Conservation (phyloP, 2,797 vertebrate genomes). For the Psittacula echo region DNA sequence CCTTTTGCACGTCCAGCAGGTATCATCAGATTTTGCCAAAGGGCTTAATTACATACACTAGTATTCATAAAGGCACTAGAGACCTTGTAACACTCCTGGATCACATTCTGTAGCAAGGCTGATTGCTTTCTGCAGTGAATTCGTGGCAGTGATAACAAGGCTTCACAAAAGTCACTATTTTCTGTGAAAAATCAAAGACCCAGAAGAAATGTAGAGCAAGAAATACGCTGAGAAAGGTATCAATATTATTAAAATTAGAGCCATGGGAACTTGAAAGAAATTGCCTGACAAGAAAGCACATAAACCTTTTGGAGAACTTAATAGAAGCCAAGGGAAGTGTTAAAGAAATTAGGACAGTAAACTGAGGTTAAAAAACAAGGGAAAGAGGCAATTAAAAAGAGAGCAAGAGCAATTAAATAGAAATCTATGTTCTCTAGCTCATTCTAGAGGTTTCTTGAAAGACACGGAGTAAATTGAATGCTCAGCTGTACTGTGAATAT, state of each 20-base stretch:
- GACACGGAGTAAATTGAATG: background rate
- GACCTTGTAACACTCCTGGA: background rate
- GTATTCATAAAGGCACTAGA: background rate
- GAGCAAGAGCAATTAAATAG: background rate
- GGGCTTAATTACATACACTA: background rate
- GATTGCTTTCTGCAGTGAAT: background rate
- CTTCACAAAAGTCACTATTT: conserved; percentile 5
- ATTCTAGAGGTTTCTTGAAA: background rate
- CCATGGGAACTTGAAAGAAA: background rate
- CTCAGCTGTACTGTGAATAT: background rate
- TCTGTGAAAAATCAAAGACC: conserved; percentile 10
- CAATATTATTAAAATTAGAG: conserved; percentile 30
- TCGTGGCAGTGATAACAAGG: background rate
- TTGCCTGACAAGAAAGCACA: conserved; percentile 19
- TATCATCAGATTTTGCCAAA: background rate
- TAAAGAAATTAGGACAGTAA: conserved; percentile 52
- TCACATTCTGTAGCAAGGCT: background rate
- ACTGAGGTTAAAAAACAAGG: background rate
- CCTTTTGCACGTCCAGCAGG: background rate
- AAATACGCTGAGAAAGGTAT: conserved; percentile 20
- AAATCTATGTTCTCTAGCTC: background rate
- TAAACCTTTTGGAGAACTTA: conserved; percentile 16
- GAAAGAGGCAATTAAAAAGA: background rate
- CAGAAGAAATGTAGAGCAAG: conserved; percentile 18
- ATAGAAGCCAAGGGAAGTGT: conserved; percentile 42